Base-by-base conservation (phyloP, 2,888 invertebrate species). In the Coenonympha glycerion region DNA sequence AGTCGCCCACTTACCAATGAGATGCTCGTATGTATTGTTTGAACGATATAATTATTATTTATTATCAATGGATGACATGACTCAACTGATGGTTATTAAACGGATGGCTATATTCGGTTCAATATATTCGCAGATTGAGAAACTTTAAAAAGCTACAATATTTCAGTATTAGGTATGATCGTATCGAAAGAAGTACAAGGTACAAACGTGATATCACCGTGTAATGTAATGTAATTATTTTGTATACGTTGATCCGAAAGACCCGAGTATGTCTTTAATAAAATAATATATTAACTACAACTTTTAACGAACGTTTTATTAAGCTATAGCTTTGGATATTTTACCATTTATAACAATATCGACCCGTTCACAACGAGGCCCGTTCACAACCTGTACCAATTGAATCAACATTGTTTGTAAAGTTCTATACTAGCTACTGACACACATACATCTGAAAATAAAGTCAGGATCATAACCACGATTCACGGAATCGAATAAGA, bases 341-440 rank as follows among this genome's bases (percentile, higher is more conserved):
- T 84, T 76, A 84, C 79, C 81, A 84, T 84, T 83, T 82, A 86
- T 84, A 87, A 87, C 87, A 86, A 86, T 84, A 85, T 85, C 83
- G 83, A 82, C 86, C 78, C 87, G 87, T 86, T 87, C 78, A 79
- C 80, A 87, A 87, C 87, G 85, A 83, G 86, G 83, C 80, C 73
- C 85, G 84, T 45, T 87, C 87, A 87, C 87, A 87, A 87, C 87
- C 87, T 83, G 86, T 85, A 84, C 83, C 81, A 87, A 86, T 87
- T 87, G 86, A 86, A 86, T 83, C 80, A 86, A 85, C 85, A 84
- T 86, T 82, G 85, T 86, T 86, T 86, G 86, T 87, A 86, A 86
- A 87, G 81, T 82, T 79, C 82, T 87, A 86, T 82, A 78, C 87
- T 87, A 87, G 75, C 86, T 87, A 87, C 77, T 78, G 85, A 85